Evolutionary conservation across 2,113 vertebrate species (phyloP), one percentile per base, ranked within the genome.

Genomic region (Dipodomys ordii): DNA sequence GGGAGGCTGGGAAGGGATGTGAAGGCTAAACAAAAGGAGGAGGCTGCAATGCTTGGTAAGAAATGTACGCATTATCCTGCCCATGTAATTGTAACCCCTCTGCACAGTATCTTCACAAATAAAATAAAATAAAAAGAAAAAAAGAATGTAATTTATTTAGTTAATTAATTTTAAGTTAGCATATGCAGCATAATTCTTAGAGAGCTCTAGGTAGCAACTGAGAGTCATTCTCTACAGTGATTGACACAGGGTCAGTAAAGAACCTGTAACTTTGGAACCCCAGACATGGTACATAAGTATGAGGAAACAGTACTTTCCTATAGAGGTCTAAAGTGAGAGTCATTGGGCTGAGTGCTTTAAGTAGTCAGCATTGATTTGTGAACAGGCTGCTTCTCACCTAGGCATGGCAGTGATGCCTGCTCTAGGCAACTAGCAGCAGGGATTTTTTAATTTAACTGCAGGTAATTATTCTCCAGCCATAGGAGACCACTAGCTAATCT

Each of bases 371-470:
- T 57, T 83, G 84, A 91, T 93, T 81, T 87, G 73, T 46, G 15
- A 57, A 8, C 6, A 32, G n/a, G 73, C 64, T 73, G 68, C 46
- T 91, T 89, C 68, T 87, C 68, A 68, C 16, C 7, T 11, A 39
- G 62, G 22, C 62, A 35, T 91, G 30, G 81, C 85, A 46, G 44
- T 44, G 23, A 76, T 92, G 78, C 64, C 49, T 74, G 85, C 85
- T 92, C 4, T 4, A 8, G 60, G 73, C 46, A 28, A 81, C 16
- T 8, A 80, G 78, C 64, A 32, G 68, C 57, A 92, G 73, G 16
- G 23, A 85, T 53, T 91, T 91, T 91, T 94, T 79, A 53, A 88
- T 69, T 68, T 92, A 87, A 78, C 82, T 60, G 60, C 57, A 78
- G 44, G 57, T 84, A 92, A 68, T 84, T 69, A 80, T 60, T 93